These are phyloP conservation scores for Hypercompe scribonia DNA, from an alignment of 2,888 invertebrate genomes.

Conservation along the genomic window DNA sequence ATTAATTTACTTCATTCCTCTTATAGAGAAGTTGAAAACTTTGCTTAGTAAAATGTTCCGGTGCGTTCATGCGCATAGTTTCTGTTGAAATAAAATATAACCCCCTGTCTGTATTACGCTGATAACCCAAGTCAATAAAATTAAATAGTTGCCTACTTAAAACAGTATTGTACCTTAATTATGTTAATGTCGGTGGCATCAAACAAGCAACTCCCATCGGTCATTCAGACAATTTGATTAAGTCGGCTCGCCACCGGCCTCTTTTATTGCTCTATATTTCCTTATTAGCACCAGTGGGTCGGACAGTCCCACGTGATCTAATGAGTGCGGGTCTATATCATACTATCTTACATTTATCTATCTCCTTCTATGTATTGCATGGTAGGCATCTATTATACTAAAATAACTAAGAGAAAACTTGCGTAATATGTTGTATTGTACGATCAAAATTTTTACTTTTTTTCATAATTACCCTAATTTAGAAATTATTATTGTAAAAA, in stretches of 20 bases:
- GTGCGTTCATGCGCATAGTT: conserved; percentile 2
- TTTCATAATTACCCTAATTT: no score
- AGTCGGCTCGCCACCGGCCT: conserved; percentile 68
- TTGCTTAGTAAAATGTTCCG: background rate
- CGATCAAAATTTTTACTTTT: no score
- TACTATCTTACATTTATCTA: background rate
- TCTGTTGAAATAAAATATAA: conserved; percentile 8
- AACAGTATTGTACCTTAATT: conserved; percentile 39
- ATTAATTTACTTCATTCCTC: background rate
- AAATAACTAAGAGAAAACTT: background rate
- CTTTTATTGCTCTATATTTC: conserved; percentile 84
- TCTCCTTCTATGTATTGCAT: background rate
- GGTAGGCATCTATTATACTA: background rate
- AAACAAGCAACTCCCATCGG: conserved; percentile 58
- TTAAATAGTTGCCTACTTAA: conserved; percentile 20
- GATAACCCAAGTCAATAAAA: conserved; percentile 7
- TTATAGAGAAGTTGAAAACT: background rate
- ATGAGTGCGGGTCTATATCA: conserved; percentile 44
- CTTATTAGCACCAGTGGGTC: conserved; percentile 76
- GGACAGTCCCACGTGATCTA: conserved; percentile 37
- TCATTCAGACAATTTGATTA: conserved; percentile 82
- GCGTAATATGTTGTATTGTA: background rate
- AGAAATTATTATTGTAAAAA: no score
- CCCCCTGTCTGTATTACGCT: conserved; percentile 7
- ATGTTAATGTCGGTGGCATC: conserved; percentile 45